Evolutionary conservation across 2,113 vertebrate species (phyloP).

Genomic region (Heptranchias perlo): DNA sequence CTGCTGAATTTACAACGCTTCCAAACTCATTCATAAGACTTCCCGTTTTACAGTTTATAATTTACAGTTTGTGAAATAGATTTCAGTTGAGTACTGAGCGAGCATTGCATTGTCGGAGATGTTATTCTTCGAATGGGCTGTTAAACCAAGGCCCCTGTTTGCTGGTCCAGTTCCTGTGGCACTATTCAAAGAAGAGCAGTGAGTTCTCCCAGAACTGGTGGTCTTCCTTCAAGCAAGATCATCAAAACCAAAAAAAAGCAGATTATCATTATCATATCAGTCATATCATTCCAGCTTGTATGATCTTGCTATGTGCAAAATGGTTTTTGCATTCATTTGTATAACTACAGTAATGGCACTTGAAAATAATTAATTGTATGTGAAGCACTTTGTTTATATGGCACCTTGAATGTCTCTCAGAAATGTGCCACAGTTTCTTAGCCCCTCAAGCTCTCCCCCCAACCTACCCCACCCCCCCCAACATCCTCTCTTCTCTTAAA

Average conservation of each 20-base stretch:
- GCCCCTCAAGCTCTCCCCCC: too few relatives aligned
- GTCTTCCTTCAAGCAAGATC: neutral
- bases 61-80: neutral
- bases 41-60: neutral
- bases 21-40: neutral
- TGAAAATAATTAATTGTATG: too few relatives aligned
- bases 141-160: too few relatives aligned
- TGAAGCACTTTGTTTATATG: too few relatives aligned
- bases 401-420: too few relatives aligned
- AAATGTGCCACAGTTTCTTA: too few relatives aligned
- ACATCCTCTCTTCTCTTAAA: too few relatives aligned
- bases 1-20: neutral
- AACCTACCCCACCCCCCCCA: too few relatives aligned
- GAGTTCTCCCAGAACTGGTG: neutral
- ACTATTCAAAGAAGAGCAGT: neutral
- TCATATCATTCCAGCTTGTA: too few relatives aligned
- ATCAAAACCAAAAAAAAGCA: neutral
- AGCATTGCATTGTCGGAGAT: neutral
- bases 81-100: neutral
- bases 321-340: too few relatives aligned
- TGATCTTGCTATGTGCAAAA: too few relatives aligned
- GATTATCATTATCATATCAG: neutral
- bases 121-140: neutral
- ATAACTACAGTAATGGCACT: too few relatives aligned
- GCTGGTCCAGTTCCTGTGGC: neutral